A percentile compares a stretch with the other conserved stretches of the same genome.
Evolutionary conservation across 2,888 invertebrate species (phyloP).

Genomic region (Embidobia sp.): DNA sequence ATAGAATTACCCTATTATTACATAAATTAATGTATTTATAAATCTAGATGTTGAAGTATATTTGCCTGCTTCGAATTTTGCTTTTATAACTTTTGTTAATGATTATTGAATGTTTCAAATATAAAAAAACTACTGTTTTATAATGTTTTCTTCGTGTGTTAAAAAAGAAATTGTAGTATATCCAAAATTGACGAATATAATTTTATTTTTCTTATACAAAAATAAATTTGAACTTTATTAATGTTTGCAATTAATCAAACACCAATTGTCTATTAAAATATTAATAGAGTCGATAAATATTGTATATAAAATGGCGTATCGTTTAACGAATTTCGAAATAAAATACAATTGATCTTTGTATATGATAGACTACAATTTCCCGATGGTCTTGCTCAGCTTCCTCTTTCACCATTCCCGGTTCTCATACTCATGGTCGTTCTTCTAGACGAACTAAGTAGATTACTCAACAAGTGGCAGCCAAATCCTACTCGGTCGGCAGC

Average conservation of each 20-base stretch:
- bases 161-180: too few relatives aligned
- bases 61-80: too few relatives aligned
- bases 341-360: constrained; percentile 29
- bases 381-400: constrained; percentile 42
- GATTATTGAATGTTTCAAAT: too few relatives aligned
- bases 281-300: neutral
- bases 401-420: constrained; percentile 35
- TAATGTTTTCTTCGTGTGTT: too few relatives aligned
- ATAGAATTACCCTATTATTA: too few relatives aligned
- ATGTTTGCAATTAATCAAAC: neutral
- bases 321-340: constrained; percentile 14
- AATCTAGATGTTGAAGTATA: too few relatives aligned
- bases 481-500: constrained; percentile 75
- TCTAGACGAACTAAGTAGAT: constrained; percentile 78
- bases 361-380: constrained; percentile 35
- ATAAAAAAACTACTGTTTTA: too few relatives aligned
- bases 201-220: too few relatives aligned
- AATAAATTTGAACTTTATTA: neutral
- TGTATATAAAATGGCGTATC: neutral
- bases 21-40: too few relatives aligned
- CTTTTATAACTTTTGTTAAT: too few relatives aligned
- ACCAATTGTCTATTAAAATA: constrained; percentile 6
- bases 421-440: constrained; percentile 69
- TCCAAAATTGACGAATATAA: too few relatives aligned
- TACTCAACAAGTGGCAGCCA: constrained; percentile 81